Evolutionary conservation across 1,140 invertebrate species (phyloP), one percentile per base, ranked within the genome.

Genomic region (Drosophila yakuba): DNA sequence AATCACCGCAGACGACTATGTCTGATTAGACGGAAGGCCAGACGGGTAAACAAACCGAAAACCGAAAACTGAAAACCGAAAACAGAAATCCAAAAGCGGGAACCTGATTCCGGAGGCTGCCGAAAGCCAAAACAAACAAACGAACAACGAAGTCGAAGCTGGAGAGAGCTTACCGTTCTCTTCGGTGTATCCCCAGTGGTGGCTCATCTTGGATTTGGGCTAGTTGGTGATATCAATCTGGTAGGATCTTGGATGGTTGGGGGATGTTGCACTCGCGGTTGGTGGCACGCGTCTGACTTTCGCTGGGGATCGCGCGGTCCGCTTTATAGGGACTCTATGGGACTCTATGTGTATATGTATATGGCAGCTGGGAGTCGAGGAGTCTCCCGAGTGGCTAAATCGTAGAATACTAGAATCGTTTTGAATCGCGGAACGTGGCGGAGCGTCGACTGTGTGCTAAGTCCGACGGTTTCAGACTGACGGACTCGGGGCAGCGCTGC

Each of bases 121-220:
- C 38, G 32, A 43, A 45, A 36, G 5, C 39, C 43, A 39, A 51
- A 63, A 62, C 52, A 66, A 60, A 64, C 54, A 80, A 60, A 58
- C 60, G 74, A 20, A 20, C 20, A 20, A 20, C 20, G 17, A 17
- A 79, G 28, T 36, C 35, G 20, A 51, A 36, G 41, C 14, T 7
- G 4, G n/a, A 11, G 32, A 25, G 15, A 20, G 47, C 90, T 89
- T 91, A 91, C 90, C 90, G 50, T 91, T 91, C 66, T 91, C 84
- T 67, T 82, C 78, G 61, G 90, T 91, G 58, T 91, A 91, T 62
- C 90, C 90, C 90, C 90, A 91, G 75, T 90, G 86, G 44, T 91
- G 78, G 83, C 90, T 91, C 90, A 91, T 91, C 45, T 86, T 91
- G 12, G 7, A 44, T 32, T 10, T 56, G 44, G 54, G 50, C 61